Evolutionary conservation across 2,888 invertebrate species (phyloP).

Genomic region (Drosophila buzzatii): DNA sequence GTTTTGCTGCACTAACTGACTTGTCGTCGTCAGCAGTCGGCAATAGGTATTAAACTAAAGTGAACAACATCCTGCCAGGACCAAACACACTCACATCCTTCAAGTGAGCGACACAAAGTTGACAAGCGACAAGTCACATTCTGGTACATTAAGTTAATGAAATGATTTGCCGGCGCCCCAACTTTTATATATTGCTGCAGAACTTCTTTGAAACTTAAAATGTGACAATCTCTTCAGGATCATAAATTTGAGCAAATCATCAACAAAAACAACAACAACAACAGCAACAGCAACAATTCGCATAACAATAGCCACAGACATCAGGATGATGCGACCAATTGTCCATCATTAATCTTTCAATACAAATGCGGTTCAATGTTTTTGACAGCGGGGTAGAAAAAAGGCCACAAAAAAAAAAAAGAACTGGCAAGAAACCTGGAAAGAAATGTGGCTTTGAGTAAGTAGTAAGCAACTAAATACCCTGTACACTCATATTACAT

Average conservation of each 20-base stretch:
- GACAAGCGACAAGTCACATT: constrained; percentile 79
- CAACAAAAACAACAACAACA: constrained; percentile 24
- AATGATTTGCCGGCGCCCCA: constrained; percentile 57
- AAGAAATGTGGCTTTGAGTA: background rate
- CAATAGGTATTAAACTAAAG: constrained; percentile 69
- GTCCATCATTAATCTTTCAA: constrained; percentile 77
- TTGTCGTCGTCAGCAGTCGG: constrained; percentile 33
- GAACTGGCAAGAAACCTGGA: background rate
- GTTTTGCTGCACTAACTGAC: constrained; percentile 70
- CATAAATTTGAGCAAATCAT: constrained; percentile 73
- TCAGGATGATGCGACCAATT: constrained; percentile 61
- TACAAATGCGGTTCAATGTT: constrained; percentile 78
- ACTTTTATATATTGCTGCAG: constrained; percentile 6
- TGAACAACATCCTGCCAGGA: constrained; percentile 46
- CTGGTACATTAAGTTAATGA: constrained; percentile 79
- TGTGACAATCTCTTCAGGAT: constrained; percentile 53
- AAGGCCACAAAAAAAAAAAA: background rate
- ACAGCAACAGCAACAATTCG: constrained; percentile 8
- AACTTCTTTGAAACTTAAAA: constrained; percentile 55
- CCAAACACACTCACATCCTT: constrained; percentile 33
- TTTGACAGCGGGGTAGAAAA: constrained; percentile 68
- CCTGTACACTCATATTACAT: constrained; percentile 4
- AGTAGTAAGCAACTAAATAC: constrained; percentile 21
- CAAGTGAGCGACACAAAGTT: constrained; percentile 61
- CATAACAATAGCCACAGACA: constrained; percentile 30